Conservation (phyloP, 53 echinoderm and acorn worm genomes). For the Holothuria scabra region DNA sequence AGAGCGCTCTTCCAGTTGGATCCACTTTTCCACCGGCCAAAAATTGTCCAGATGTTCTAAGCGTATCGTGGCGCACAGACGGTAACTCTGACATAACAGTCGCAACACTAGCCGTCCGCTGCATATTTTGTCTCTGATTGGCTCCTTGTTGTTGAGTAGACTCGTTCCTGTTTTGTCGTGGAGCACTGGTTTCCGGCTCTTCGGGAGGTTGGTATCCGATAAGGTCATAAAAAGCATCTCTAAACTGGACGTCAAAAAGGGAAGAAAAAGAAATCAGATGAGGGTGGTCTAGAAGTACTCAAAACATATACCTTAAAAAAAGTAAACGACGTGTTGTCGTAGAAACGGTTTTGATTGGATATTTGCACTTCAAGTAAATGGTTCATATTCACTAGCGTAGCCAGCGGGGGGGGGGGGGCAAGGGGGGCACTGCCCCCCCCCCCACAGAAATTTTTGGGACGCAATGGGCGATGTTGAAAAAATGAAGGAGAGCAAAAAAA, state of each 20-base stretch:
- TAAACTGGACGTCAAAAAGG: conserved; percentile 8
- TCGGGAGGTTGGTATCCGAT: conserved; percentile 44
- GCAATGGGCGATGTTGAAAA: too few relatives aligned
- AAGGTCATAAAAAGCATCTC: conserved; percentile 38
- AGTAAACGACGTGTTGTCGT: too few relatives aligned
- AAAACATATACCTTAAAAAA: too few relatives aligned
- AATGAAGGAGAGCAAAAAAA: too few relatives aligned
- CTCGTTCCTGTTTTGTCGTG: not conserved
- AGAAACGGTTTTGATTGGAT: too few relatives aligned
- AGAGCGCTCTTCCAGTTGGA: conserved; percentile 22
- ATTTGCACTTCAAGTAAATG: too few relatives aligned
- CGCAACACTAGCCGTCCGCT: conserved; percentile 21
- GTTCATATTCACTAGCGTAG: too few relatives aligned
- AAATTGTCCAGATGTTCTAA: conserved; percentile 12
- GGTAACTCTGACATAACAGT: conserved; percentile 38
- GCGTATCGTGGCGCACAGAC: not conserved
- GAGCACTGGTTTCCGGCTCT: not conserved
- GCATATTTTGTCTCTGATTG: not conserved
- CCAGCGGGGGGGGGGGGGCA: too few relatives aligned
- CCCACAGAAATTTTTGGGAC: too few relatives aligned
- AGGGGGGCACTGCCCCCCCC: too few relatives aligned
- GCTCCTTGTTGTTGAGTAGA: not conserved
- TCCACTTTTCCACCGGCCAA: conserved; percentile 22
- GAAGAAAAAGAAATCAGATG: too few relatives aligned
- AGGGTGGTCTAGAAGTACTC: too few relatives aligned